Evolutionary conservation across 1,140 invertebrate genomes (phyloP).

Genomic region (Solen grandis): DNA sequence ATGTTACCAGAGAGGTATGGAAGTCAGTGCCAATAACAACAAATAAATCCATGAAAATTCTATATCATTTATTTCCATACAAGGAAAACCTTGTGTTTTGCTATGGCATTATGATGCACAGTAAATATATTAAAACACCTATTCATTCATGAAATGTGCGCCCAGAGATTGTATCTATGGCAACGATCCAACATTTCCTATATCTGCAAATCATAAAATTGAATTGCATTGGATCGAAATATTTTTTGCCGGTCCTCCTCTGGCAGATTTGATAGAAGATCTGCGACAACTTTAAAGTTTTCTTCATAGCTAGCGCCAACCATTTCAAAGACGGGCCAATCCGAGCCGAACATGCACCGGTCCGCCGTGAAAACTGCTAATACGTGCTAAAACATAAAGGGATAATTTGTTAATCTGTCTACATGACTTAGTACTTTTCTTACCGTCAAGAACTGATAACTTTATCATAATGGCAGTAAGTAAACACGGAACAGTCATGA

Average conservation of each 20-base stretch:
- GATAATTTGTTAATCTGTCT: background rate
- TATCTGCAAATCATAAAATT: conserved; percentile 59
- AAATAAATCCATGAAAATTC: too few relatives aligned
- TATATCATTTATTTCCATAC: too few relatives aligned
- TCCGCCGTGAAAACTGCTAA: conserved; percentile 60
- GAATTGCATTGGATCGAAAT: conserved; percentile 62
- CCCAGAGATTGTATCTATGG: too few relatives aligned
- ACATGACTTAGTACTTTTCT: background rate
- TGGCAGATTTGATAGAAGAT: conserved; percentile 47
- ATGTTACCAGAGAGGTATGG: too few relatives aligned
- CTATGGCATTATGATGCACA: too few relatives aligned
- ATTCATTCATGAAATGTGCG: too few relatives aligned
- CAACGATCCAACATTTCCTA: too few relatives aligned
- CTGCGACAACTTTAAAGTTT: conserved; percentile 51
- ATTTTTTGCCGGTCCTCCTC: conserved; percentile 53
- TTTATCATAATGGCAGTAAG: background rate
- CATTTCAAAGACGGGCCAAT: conserved; percentile 66
- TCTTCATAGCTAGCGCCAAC: conserved; percentile 57
- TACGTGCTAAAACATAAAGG: conserved; percentile 60
- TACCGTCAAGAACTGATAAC: background rate
- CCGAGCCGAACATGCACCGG: conserved; percentile 67
- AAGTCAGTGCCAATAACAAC: too few relatives aligned
- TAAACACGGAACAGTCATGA: background rate
- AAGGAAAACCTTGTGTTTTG: too few relatives aligned
- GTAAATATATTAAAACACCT: too few relatives aligned